Percentiles rank a stretch among this genome's conserved stretches.
Conservation (phyloP, 2,888 invertebrate species). For the Polyommatus iphigenia region DNA sequence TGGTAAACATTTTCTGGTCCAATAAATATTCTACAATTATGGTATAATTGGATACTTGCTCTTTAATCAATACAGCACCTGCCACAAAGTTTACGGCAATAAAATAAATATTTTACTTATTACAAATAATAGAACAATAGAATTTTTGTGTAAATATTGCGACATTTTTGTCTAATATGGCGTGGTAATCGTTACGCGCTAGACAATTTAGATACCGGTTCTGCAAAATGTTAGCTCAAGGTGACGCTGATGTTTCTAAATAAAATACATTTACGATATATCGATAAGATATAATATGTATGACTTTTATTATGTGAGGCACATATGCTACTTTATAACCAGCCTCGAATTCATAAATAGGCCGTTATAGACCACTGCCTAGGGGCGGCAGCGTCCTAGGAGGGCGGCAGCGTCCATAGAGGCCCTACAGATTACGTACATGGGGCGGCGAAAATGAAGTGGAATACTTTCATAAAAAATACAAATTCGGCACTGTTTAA, state of each 20-base stretch:
- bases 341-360: too few species aligned
- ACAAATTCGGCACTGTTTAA: too few species aligned
- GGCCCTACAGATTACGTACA: too few species aligned
- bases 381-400: too few species aligned
- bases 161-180: conserved; percentile 22
- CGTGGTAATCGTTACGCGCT: background rate
- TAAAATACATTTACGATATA: background rate
- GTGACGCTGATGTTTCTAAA: conserved; percentile 2
- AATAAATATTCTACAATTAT: background rate
- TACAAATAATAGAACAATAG: conserved; percentile 1
- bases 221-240: conserved; percentile 18
- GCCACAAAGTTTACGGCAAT: background rate
- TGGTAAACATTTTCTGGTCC: background rate
- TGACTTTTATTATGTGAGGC: too few species aligned
- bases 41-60: conserved; percentile 15
- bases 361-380: too few species aligned
- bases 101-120: conserved; percentile 14
- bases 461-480: too few species aligned
- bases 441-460: too few species aligned
- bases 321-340: too few species aligned
- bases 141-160: conserved; percentile 28
- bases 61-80: background rate
- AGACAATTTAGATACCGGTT: conserved; percentile 19
- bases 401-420: too few species aligned
- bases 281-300: background rate